Conservation (phyloP, 2,888 invertebrate genomes). For the Sericinus montela region DNA sequence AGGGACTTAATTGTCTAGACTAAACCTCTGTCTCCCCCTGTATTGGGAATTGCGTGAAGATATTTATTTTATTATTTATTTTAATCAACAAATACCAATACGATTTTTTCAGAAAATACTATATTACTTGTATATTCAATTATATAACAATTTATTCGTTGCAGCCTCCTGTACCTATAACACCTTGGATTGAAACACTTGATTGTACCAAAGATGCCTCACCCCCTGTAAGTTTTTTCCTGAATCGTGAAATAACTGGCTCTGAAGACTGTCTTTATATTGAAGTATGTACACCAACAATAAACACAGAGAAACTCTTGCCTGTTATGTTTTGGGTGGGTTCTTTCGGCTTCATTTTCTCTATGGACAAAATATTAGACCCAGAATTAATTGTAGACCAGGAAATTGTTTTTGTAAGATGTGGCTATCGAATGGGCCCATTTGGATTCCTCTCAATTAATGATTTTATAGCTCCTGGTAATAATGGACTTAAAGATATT, state of each 20-base stretch:
- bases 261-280: conserved; percentile 71
- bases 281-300: conserved; percentile 52
- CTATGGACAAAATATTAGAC: conserved; percentile 50
- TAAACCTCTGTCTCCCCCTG: too few species aligned
- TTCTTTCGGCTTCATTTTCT: conserved; percentile 46
- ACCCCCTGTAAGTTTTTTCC: conserved; percentile 28
- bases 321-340: conserved; percentile 78
- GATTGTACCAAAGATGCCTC: conserved; percentile 54
- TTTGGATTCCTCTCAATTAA: conserved; percentile 68
- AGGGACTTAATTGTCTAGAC: too few species aligned
- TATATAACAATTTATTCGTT: conserved; percentile 28
- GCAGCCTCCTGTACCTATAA: conserved; percentile 53
- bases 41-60: too few species aligned
- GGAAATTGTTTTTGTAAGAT: conserved; percentile 59
- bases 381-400: conserved; percentile 51
- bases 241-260: conserved; percentile 32
- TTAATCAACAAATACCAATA: too few species aligned
- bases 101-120: too few species aligned
- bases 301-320: conserved; percentile 46
- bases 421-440: conserved; percentile 65
- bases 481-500: conserved; percentile 67
- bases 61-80: too few species aligned
- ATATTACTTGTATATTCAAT: too few species aligned
- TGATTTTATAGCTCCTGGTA: conserved; percentile 65
- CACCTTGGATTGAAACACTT: conserved; percentile 40